Base-by-base conservation (phyloP, 2,113 vertebrate species). In the Phainopepla nitens region DNA sequence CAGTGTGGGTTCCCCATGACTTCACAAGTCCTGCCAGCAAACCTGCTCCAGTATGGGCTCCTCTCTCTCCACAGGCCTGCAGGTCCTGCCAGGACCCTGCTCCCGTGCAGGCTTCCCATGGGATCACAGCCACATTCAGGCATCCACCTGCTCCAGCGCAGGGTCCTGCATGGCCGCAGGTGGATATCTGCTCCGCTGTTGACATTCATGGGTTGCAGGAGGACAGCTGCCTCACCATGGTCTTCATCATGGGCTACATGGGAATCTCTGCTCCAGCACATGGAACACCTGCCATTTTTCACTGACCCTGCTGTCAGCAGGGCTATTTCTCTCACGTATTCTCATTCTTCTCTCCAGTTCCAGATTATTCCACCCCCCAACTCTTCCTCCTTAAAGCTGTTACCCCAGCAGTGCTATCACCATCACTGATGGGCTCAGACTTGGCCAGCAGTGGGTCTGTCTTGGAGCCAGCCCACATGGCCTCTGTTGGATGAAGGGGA, bases 391-490 rank as follows among this genome's bases (percentile, higher is more conserved):
- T 41, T 47, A 22, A 60, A 53, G 10, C 39, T 51, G 33, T 21
- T 41, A 60, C 4, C 39, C 9, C 20, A 66, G 39, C 22, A 39
- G 53, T 14, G 28, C 36, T 53, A 39, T 27, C 51, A 82, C 50
- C 11, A 10, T 8, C 45, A 47, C 16, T 75, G 39, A n/a, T 24
- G 29, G 36, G 45, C 53, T 60, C 69, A 51, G 19, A 31, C 33
- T 44, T 36, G 27, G 44, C 42, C 58, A 73, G 58, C 36, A 51
- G 60, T 11, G 28, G 15, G 27, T 58, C 36, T 42, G 15, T 39
- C 33, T 45, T 39, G 33, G 11, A 81, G 44, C 19, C 39, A 28
- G 28, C 10, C 0, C 0, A 50, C 19, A 13, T 1, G 6, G 23
- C 28, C 39, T 58, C 19, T 45, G 15, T 10, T 29, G 39, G 23